Evolutionary conservation across 2,797 vertebrate species (phyloP).

Genomic region (Propithecus deckenii): DNA sequence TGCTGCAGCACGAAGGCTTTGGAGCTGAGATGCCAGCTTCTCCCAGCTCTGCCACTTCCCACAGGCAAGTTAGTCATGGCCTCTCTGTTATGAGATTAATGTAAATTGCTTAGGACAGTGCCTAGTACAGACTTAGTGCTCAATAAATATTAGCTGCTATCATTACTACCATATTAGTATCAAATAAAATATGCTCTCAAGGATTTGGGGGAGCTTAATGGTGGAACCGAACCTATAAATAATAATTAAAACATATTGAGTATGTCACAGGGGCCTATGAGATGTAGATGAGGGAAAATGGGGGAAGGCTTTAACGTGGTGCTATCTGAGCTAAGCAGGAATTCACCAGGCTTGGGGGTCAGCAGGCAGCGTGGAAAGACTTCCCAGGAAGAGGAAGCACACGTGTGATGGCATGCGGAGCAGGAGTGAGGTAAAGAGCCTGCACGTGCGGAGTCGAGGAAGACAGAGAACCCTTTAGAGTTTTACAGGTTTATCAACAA

Average conservation of each 20-base stretch:
- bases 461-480: not conserved
- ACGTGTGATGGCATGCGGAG: not conserved
- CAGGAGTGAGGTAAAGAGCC: not conserved
- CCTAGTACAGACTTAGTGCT: not conserved
- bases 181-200: not conserved
- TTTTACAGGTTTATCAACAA: not conserved
- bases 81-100: not conserved
- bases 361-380: not conserved
- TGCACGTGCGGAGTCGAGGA: not conserved
- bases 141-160: not conserved
- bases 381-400: not conserved
- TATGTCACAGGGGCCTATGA: not conserved
- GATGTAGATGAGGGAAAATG: not conserved
- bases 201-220: not conserved
- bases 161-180: not conserved
- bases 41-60: not conserved
- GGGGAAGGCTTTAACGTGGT: not conserved
- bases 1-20: rapidly evolving
- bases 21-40: not conserved
- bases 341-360: not conserved
- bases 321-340: not conserved
- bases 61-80: not conserved
- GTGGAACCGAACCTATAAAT: not conserved
- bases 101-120: not conserved
- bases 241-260: not conserved